phyloP scores from a whole-genome alignment of 2,888 invertebrate genomes.

The Lochmaea crataegi region DNA sequence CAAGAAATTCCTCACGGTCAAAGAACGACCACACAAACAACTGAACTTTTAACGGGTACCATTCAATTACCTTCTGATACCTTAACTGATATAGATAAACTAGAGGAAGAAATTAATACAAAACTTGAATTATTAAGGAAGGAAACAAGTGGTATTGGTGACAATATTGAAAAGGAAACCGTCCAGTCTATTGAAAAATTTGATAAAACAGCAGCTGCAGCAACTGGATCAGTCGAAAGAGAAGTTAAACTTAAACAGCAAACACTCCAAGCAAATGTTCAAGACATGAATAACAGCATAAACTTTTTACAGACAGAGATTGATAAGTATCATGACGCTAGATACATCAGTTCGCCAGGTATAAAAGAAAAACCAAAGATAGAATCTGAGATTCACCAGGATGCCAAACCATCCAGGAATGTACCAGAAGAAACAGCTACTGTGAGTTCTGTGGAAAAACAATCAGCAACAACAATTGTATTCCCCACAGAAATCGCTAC shows the following conservation, averaged over 20 bases:
- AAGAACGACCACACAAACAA: constrained; percentile 43
- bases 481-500: constrained; percentile 12
- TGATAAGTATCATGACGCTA: constrained; percentile 45
- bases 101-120: constrained; percentile 43
- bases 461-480: not conserved
- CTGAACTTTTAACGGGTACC: constrained; percentile 42
- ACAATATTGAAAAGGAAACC: too few species aligned
- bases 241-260: constrained; percentile 25
- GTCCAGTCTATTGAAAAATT: too few species aligned
- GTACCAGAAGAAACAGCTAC: not conserved
- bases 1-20: constrained; percentile 43
- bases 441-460: constrained; percentile 16
- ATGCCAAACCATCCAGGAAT: not conserved
- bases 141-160: too few species aligned
- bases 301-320: constrained; percentile 49
- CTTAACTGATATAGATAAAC: constrained; percentile 36
- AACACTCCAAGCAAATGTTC: constrained; percentile 35
- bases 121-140: constrained; percentile 30
- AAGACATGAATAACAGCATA: constrained; percentile 45
- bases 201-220: constrained; percentile 31
- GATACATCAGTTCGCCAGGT: constrained; percentile 22
- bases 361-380: constrained; percentile 8
- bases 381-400: not conserved
- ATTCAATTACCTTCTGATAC: constrained; percentile 35
- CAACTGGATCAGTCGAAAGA: not conserved